These are phyloP conservation scores for Diachasma alloeum DNA, from an alignment of 1,140 invertebrate species.

Conservation along the genomic window DNA sequence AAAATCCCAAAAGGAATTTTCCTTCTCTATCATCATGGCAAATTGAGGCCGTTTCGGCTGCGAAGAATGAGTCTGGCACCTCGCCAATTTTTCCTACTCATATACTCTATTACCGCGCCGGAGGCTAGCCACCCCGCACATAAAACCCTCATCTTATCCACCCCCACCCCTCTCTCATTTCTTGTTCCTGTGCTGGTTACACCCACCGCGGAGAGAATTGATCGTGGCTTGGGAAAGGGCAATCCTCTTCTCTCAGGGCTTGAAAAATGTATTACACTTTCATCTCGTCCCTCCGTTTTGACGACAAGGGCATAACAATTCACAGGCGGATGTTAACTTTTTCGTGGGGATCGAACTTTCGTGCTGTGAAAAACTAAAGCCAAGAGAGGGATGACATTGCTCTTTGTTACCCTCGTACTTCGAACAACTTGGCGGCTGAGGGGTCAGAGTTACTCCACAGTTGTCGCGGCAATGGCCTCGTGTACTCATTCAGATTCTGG, in stretches of 20 bases:
- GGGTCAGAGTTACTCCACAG: too few relatives aligned
- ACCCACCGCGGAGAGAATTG: neutral
- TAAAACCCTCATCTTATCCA: neutral
- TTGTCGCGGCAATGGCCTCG: too few relatives aligned
- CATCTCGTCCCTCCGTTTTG: neutral
- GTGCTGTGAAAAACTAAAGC: neutral
- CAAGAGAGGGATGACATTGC: too few relatives aligned
- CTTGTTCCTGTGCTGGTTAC: neutral
- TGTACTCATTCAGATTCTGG: too few relatives aligned
- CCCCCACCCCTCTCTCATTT: neutral
- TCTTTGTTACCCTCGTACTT: neutral
- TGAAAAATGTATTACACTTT: neutral
- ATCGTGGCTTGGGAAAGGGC: neutral
- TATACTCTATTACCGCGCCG: neutral
- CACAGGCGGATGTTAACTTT: neutral
- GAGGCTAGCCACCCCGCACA: neutral
- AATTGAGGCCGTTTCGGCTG: neutral
- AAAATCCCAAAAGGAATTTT: neutral
- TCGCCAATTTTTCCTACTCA: neutral
- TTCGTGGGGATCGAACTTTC: neutral
- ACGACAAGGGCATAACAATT: neutral
- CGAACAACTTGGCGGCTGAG: too few relatives aligned
- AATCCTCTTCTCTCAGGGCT: too few relatives aligned
- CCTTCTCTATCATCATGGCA: neutral
- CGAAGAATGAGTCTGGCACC: neutral